Conservation (phyloP, 2,797 vertebrate species). For the Furcifer pardalis region DNA sequence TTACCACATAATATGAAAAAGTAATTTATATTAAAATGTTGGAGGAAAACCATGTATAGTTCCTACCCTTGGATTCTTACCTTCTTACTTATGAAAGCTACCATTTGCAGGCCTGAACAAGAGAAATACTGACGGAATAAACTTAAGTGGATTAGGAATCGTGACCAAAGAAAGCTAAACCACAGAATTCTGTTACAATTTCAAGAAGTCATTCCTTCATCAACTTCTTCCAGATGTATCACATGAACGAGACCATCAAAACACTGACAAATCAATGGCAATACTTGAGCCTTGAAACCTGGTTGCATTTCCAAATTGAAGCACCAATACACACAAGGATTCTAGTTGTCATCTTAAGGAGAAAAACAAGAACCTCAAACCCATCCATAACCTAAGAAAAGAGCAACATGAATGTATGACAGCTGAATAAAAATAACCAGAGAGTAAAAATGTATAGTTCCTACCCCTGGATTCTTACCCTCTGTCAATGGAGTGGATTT, state of each 20-base stretch:
- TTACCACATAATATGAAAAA: neutral
- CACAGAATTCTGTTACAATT: neutral
- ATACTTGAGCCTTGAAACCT: neutral
- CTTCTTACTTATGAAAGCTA: neutral
- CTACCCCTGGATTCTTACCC: too few relatives aligned
- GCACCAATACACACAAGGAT: neutral
- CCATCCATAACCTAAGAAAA: neutral
- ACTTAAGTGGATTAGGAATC: neutral
- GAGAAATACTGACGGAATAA: neutral
- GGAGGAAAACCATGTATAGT: too few relatives aligned
- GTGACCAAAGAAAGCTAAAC: constrained; percentile 2
- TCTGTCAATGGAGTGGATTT: too few relatives aligned
- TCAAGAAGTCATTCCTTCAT: neutral
- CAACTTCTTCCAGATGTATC: neutral
- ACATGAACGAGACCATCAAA: neutral
- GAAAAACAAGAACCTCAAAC: neutral
- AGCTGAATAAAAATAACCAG: neutral
- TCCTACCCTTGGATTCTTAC: too few relatives aligned
- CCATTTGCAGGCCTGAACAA: neutral
- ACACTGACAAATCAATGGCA: neutral
- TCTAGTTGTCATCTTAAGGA: neutral
- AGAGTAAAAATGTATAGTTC: too few relatives aligned
- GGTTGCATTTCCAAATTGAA: neutral
- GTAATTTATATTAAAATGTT: too few relatives aligned
- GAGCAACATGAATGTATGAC: neutral